Base-by-base conservation (phyloP, 1,140 invertebrate species). In the Galleria mellonella region DNA sequence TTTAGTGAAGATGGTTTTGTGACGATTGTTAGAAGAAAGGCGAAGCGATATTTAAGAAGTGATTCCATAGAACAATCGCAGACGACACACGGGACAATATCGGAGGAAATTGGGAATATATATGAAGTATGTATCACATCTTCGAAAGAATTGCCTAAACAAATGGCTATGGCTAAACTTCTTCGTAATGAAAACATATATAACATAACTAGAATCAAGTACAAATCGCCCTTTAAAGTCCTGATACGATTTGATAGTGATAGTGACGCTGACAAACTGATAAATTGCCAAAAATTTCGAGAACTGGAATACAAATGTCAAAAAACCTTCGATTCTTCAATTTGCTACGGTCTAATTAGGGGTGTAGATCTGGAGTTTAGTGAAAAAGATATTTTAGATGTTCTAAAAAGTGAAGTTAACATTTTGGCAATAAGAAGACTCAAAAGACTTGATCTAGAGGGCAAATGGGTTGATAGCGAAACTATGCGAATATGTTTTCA, bases 111-210 rank as follows among this genome's bases (percentile, higher is more conserved):
- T 13, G 33, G 8, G 4, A 29, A 29, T 15, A 36, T 14, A 15
- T 10, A 13, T 32, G 56, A 60, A 29, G 45, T 63, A 15, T 51
- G 45, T 36, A 9, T 59, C 8, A 35, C 50, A 0, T 53, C 51
- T 27, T 10, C 8, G 32, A 11, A 52, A 32, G 11, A 27, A 10
- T 30, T 67, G 10, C 64, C 55, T 32, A 61, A 62, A 53, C 61
- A 64, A 51, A 56, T 64, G 31, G 57, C 49, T 15, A 40, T 64
- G 15, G 64, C 55, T 7, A 61, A 57, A 32, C 23, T 58, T 29
- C 38, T 66, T n/a, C 40, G 37, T 32, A 37, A 43, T 0, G 41
- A 53, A 38, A 51, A 54, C 39, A 57, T 67, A 12, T 40, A 41
- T 9, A 41, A 45, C 13, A 54, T 63, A n/a, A 17, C 43, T 1